Evolutionary conservation across 2,888 invertebrate genomes (phyloP).

Genomic region (Volucella inflata): DNA sequence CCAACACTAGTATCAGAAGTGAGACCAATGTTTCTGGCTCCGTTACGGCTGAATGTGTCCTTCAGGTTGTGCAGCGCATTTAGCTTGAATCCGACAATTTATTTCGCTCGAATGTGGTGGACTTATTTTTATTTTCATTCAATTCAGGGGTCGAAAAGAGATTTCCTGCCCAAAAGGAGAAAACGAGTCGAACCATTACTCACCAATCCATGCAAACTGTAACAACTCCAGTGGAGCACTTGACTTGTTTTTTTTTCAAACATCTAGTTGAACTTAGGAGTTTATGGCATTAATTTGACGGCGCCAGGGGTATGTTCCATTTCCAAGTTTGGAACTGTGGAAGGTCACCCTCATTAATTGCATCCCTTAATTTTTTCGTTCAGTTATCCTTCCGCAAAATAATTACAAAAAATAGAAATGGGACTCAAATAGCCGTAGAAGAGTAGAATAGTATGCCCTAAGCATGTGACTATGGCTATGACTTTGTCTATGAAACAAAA

Average conservation of each 20-base stretch:
- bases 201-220: conserved; percentile 23
- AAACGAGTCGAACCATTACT: conserved; percentile 9
- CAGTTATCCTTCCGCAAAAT: conserved; percentile 8
- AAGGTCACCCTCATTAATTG: conserved; percentile 54
- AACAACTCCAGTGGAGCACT: conserved; percentile 25
- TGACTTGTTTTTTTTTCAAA: conserved; percentile 8
- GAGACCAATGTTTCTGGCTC: not conserved
- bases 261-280: conserved; percentile 27
- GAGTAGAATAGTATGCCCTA: conserved; percentile 7
- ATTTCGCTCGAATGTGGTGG: conserved; percentile 3
- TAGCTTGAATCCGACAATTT: conserved; percentile 35
- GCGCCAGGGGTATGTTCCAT: conserved; percentile 23
- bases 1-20: no score
- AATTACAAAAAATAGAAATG: not conserved
- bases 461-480: conserved; percentile 24
- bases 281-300: conserved; percentile 52
- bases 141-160: not conserved
- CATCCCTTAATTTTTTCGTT: conserved; percentile 42
- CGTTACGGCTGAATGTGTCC: conserved; percentile 18
- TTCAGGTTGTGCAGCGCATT: conserved; percentile 5
- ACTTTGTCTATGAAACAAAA: conserved; percentile 26
- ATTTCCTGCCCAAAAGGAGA: not conserved
- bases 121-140: not conserved
- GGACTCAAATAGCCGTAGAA: conserved; percentile 3
- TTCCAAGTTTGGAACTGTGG: not conserved